Evolutionary conservation across 1,140 invertebrate species (phyloP), one percentile per base, ranked within the genome.

Genomic region (Notospermus geniculatus): DNA sequence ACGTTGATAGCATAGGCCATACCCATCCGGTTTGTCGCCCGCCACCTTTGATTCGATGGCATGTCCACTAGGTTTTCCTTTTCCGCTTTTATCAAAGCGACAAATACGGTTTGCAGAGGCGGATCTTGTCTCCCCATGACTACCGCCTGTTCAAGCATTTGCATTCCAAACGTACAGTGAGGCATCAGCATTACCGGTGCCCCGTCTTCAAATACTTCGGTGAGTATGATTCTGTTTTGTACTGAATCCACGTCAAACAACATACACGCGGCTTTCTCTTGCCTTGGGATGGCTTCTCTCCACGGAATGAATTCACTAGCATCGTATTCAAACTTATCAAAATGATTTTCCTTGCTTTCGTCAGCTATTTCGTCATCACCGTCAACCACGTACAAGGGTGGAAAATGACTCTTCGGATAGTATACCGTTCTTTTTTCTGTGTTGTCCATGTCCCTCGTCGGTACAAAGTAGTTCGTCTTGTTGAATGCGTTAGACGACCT

Each of bases 241-340:
- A 50, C 4, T 9, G 46, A 50, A 50, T 50, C 46, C 4, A 50
- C 46, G 25, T 50, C 46, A n/a, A 50, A 50, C 46, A 50, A n/a
- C 25, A 50, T 50, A 19, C n/a, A 50, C 46, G n/a, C 25, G n/a
- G 46, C 46, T 27, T 50, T 50, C 5, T 4, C n/a, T 23, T 50
- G 46, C 4, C 25, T n/a, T 9, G 46, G n/a, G 19, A 27, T n/a
- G n/a, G n/a, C 46, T 4, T 5, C 4, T 50, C 19, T 27, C 25
- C n/a, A 23, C n/a, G n/a, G n/a, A n/a, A n/a, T n/a, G n/a, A n/a
- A n/a, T n/a, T n/a, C n/a, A n/a, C n/a, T n/a, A n/a, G n/a, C n/a
- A n/a, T n/a, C n/a, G n/a, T n/a, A n/a, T n/a, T n/a, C n/a, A n/a
- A n/a, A n/a, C n/a, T n/a, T n/a, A n/a, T n/a, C n/a, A n/a, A n/a